Evolutionary conservation across 2,888 invertebrate genomes (phyloP), one percentile per base, ranked within the genome.

Genomic region (Sylvicola cinctus): DNA sequence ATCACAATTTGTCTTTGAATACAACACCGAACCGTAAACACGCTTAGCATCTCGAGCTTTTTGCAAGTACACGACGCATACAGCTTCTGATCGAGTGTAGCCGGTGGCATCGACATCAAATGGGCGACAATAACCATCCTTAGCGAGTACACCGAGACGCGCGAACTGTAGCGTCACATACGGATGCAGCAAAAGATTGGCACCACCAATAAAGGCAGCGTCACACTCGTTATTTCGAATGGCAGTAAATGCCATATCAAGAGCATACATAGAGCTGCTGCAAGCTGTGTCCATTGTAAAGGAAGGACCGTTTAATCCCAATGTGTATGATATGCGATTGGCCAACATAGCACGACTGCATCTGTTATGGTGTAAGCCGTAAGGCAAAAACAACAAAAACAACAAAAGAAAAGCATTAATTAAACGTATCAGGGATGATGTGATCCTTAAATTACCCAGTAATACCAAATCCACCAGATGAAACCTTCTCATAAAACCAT

Each of bases 321-420:
- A 66, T 59, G 75, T 76, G 54, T 81, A 91, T 2, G 88, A 88
- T 41, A 95, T 68, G 34, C 90, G 70, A 57, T 90, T 87, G 11
- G 90, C 79, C 49, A 90, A 67, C 87, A 91, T 88, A 4, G 87
- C 84, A 40, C 88, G 71, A 44, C 84, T 81, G 55, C 85, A 85
- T 26, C 91, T 66, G 52, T 11, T 33, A 40, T 31, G 14, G 36
- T 33, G 36, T 28, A 30, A 29, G 11, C 31, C 11, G 8, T 31
- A 26, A 32, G 8, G 5, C 16, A 3, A n/a, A 4, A 12, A 14
- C n/a, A 16, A 12, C 31, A 12, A 8, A 3, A 8, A 15, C 3
- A 8, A 8, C 13, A 6, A 16, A 31, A 14, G 11, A 11, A 8
- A 12, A 11, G 11, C 12, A 32, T 15, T 23, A 20, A 32, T 25